These are phyloP conservation scores for Ceyx margarethae DNA, from an alignment of 2,113 vertebrate genomes.

Conservation along the genomic window DNA sequence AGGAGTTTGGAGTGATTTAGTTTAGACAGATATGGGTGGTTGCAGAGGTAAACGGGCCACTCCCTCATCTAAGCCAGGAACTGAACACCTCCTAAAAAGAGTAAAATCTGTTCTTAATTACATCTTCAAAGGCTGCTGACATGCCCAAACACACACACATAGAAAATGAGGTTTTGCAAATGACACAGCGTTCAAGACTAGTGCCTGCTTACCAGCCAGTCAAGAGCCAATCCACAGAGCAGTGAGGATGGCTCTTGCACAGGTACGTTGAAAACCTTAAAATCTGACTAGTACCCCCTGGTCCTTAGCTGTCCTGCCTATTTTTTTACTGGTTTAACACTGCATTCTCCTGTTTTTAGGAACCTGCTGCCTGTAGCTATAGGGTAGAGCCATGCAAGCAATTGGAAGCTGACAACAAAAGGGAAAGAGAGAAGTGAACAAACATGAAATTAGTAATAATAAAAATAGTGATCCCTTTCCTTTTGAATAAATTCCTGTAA, in stretches of 20 bases:
- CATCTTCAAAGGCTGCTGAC: constrained; percentile 48
- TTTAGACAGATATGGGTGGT: background rate
- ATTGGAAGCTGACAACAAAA: background rate
- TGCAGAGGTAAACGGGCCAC: background rate
- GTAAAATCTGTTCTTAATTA: constrained; percentile 39
- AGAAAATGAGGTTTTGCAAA: constrained; percentile 27
- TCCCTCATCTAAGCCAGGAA: constrained; percentile 27
- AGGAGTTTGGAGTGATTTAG: background rate
- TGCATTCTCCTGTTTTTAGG: constrained; percentile 31
- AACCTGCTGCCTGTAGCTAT: constrained; percentile 31
- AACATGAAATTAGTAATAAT: background rate
- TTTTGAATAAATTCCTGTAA: background rate
- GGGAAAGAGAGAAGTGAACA: background rate
- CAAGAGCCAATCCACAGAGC: background rate
- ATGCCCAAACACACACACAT: constrained; percentile 25
- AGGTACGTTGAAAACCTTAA: background rate
- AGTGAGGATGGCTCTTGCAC: background rate
- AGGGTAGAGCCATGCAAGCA: constrained; percentile 23
- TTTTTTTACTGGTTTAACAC: background rate
- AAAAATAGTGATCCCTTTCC: background rate
- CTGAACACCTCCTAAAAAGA: background rate
- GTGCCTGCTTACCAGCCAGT: background rate
- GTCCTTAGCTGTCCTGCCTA: background rate
- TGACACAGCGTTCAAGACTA: background rate
- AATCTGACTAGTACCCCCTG: background rate